Evolutionary conservation across 92 coral and sea anemone genomes (phyloP), one percentile per base, ranked within the genome.

Genomic region (Paramuricea clavata): DNA sequence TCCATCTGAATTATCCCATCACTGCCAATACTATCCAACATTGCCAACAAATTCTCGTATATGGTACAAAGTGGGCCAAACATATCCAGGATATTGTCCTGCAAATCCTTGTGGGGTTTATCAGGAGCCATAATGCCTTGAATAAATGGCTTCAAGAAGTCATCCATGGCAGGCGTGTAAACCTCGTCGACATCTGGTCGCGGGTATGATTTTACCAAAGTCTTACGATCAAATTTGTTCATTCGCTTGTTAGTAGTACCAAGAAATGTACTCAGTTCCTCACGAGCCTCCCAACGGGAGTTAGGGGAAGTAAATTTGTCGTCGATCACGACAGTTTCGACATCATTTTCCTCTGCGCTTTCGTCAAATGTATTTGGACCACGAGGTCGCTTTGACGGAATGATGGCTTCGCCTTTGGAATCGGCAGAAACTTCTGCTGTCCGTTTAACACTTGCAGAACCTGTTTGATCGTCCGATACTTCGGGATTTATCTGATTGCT

Each of bases 51-150:
- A 77, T 81, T 80, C 67, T 90, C 85, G 64, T 69, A 75, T 27
- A 74, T 12, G 23, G 87, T 69, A 60, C 78, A 47, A 12, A 90
- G 71, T 12, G 90, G 83, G 49, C 90, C 88, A 36, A 86, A 62
- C 17, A 81, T 54, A 67, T 81, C 90, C 49, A 90, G 57, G 71
- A 90, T 60, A 25, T 59, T 80, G 71, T 80, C 93, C 52, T 90
- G 93, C 26, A 83, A 64, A 28, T 84, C 81, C 47, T 77, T 74
- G 10, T 60, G 62, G 15, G 89, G 49, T n/a, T 89, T 84, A 57
- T 89, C 86, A 13, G 36, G 88, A 56, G 78, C 35, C 69, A 73
- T 88, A 2, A 83, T 56, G 36, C 86, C 91, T 42, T 31, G 81
- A 73, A 84, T 39, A 26, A 65, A 1, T 47, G 78, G 52, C 79